These are phyloP conservation scores for Blennius ocellaris DNA, from an alignment of 2,113 vertebrate species.

Conservation along the genomic window DNA sequence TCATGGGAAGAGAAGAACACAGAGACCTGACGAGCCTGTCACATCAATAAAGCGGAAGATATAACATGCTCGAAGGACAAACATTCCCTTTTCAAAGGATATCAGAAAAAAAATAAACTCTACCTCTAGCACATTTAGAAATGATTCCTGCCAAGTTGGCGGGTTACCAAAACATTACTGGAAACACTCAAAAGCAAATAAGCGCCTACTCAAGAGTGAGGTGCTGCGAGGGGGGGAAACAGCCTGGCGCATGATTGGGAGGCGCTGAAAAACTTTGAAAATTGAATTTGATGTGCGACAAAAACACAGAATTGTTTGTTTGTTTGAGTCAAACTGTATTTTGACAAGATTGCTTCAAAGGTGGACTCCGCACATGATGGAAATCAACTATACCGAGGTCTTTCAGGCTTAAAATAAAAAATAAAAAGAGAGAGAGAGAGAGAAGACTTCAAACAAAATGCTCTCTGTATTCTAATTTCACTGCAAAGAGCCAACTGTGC, in stretches of 20 bases:
- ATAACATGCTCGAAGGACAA: conserved; percentile 41
- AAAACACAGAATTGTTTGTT: conserved; percentile 19
- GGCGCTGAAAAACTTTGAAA: conserved; percentile 2
- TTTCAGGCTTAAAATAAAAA: neutral
- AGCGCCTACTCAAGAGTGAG: conserved; percentile 41
- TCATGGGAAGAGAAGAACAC: conserved; percentile 25
- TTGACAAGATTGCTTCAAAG: conserved; percentile 25
- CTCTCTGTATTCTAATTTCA: conserved; percentile 3
- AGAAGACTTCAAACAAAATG: neutral
- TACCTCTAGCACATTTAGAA: conserved; percentile 38
- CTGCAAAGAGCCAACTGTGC: neutral
- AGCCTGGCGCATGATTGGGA: conserved; percentile 22
- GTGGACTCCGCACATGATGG: neutral
- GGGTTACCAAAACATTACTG: conserved; percentile 62
- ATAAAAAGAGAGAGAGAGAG: neutral
- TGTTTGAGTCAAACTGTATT: conserved; percentile 29
- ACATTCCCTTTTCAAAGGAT: conserved; percentile 19
- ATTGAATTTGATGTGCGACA: conserved; percentile 28
- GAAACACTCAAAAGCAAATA: conserved; percentile 66
- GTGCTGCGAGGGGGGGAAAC: conserved; percentile 16
- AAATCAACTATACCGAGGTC: conserved; percentile 22
- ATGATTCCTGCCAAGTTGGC: conserved; percentile 58
- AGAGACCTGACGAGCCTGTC: conserved; percentile 25
- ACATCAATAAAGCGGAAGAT: conserved; percentile 53
- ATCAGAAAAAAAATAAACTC: conserved; percentile 26